Base-by-base conservation (phyloP, 1,140 invertebrate genomes). In the Homarus americanus region DNA sequence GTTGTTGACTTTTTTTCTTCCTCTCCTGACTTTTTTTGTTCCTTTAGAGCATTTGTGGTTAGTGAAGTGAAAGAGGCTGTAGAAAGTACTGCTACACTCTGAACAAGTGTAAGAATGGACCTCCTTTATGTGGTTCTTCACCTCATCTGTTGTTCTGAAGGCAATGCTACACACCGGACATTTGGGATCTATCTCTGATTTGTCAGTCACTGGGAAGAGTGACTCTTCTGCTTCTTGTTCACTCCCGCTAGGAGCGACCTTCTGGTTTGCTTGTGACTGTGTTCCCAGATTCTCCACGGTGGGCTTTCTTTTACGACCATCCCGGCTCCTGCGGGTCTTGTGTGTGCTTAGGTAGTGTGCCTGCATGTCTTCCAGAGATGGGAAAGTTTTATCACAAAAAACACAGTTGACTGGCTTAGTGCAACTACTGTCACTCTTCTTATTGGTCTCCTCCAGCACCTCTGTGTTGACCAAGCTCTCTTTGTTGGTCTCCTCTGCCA, bases 1-100 rank as follows among this genome's bases (percentile, higher is more conserved):
- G n/a, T 53, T 34, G 69, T n/a, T 44, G 34, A 15, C 38, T 20
- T 82, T 89, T 49, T 78, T 90, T 58, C 72, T 75, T 7, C 36
- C 44, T 66, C 73, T 49, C 53, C 66, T 83, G 5, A 75, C 36
- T 41, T 83, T 90, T 53, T 84, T 90, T 15, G 49, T 12, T n/a
- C 69, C 41, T 44, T 90, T 90, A 20, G n/a, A 41, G 28, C 87
- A 90, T 38, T 76, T 90, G 82, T 90, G 87, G 40, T 49, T 76
- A 32, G 87, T 90, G 69, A 90, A 90, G 12, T 90, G 80, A 34
- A 90, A 78, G 24, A 90, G 87, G 32, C 10, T 90, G 40, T 90
- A 90, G 53, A 90, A 90, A 28, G 87, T 90, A 38, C 49, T 75
- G n/a, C 53, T 90, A 38, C 87, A 90, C 32, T 90, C 87, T 40